Conservation (phyloP, 2,113 vertebrate genomes). For the Oncorhynchus mykiss region DNA sequence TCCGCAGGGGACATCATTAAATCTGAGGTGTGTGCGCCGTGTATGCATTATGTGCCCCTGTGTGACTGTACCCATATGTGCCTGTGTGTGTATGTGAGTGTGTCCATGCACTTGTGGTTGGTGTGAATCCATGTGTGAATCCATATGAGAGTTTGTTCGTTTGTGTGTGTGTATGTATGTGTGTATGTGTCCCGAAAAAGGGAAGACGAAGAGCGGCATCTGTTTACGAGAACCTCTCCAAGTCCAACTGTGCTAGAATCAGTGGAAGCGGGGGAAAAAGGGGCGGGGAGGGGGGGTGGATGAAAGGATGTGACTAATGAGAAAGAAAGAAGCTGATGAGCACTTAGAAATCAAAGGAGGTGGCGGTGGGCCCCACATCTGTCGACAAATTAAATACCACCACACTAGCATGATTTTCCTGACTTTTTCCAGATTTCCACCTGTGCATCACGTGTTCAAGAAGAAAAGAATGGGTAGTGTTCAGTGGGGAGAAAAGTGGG, state of each 20-base stretch:
- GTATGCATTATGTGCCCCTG: not conserved
- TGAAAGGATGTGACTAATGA: conserved; percentile 67
- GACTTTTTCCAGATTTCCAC: too few relatives aligned
- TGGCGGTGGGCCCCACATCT: conserved; percentile 54
- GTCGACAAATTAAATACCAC: conserved; percentile 41
- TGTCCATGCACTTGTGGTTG: not conserved
- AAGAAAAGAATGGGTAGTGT: too few relatives aligned
- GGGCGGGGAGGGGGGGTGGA: conserved; percentile 25
- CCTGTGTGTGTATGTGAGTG: conserved; percentile 1
- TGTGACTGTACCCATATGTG: not conserved
- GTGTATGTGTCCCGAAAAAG: not conserved
- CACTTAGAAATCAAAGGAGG: conserved; percentile 65
- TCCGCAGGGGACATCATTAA: conserved; percentile 63
- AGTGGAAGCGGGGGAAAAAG: conserved; percentile 50
- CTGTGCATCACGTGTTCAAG: too few relatives aligned
- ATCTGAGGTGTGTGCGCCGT: conserved; percentile 20
- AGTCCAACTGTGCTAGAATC: conserved; percentile 54
- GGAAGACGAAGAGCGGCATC: conserved; percentile 44
- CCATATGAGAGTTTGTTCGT: not conserved
- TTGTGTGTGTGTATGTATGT: not conserved
- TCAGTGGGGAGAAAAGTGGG: too few relatives aligned
- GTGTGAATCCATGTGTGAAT: not conserved
- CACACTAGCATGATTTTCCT: conserved; percentile 24
- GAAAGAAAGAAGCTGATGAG: conserved; percentile 52
- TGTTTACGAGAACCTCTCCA: conserved; percentile 58